These are phyloP conservation scores for Allacma fusca DNA, from an alignment of 2,888 invertebrate species.

Conservation along the genomic window DNA sequence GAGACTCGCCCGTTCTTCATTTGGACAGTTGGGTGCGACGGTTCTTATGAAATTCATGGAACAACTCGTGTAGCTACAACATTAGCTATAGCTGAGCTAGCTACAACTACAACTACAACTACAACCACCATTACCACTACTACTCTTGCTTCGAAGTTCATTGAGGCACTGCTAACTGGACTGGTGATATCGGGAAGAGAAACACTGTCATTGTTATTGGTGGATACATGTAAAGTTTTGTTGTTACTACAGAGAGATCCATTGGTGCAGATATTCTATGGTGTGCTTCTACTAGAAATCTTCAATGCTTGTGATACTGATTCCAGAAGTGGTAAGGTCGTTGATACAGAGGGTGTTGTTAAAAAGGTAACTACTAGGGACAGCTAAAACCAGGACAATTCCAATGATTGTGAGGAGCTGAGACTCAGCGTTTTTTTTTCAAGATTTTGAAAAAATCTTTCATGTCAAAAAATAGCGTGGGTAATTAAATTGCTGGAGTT, in stretches of 20 bases:
- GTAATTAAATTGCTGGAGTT: background rate
- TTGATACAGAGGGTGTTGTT: no score
- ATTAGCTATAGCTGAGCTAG: no score
- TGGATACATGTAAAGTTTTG: background rate
- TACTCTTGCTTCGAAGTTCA: background rate
- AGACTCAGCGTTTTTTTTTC: no score
- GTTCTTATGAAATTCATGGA: background rate
- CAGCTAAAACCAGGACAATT: background rate
- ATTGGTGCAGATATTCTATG: background rate
- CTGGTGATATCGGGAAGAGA: no score
- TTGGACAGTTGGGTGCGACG: constrained; percentile 9
- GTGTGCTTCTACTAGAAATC: background rate
- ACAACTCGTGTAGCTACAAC: no score
- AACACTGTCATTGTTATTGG: background rate
- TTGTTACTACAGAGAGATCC: background rate
- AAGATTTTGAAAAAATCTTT: background rate
- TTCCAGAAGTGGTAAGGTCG: background rate
- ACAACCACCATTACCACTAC: no score
- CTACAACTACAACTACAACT: no score
- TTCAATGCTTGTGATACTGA: background rate
- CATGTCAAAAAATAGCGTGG: background rate
- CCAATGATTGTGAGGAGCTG: background rate
- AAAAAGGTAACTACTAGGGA: background rate
- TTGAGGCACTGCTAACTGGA: no score
- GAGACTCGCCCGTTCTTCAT: constrained; percentile 20